A percentile compares a stretch with the other conserved stretches of the same genome.
Evolutionary conservation across 1,140 invertebrate species (phyloP).

Genomic region (Drosophila truncata): DNA sequence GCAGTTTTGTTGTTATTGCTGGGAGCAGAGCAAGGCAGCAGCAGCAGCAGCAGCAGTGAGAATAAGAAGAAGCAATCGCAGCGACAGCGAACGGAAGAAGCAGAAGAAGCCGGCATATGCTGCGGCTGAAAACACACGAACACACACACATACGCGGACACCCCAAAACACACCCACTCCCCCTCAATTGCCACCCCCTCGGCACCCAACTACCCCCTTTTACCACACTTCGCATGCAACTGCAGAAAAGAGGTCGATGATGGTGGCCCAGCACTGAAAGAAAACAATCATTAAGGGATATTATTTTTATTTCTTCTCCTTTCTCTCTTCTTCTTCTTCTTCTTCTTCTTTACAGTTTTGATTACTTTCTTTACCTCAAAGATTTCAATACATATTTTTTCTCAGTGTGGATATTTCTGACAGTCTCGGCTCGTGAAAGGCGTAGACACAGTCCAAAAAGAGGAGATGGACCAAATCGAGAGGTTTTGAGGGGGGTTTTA

Average conservation of each 20-base stretch:
- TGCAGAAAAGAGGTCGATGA: constrained; percentile 82
- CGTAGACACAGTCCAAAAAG: constrained; percentile 19
- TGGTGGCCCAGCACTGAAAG: constrained; percentile 41
- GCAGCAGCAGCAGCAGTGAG: constrained; percentile 59
- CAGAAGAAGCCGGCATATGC: constrained; percentile 81
- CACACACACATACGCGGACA: constrained; percentile 13
- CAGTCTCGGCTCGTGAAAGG: constrained; percentile 37
- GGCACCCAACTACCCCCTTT: constrained; percentile 12
- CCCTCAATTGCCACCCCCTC: constrained; percentile 14
- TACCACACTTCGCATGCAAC: constrained; percentile 39
- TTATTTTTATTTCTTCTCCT: background rate
- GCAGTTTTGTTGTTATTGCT: constrained; percentile 62
- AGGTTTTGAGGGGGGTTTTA: too few relatives aligned
- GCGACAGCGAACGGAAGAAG: constrained; percentile 46
- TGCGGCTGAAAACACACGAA: constrained; percentile 55
- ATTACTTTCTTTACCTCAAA: too few relatives aligned
- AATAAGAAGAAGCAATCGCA: constrained; percentile 52
- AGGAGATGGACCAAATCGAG: constrained; percentile 17
- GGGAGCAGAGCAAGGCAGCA: constrained; percentile 64
- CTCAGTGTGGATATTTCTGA: constrained; percentile 4
- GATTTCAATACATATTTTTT: background rate
- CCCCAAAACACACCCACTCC: constrained; percentile 17
- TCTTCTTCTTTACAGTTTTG: too few relatives aligned
- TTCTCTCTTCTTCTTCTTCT: too few relatives aligned
- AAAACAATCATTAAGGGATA: background rate